Conservation (phyloP, 1,140 invertebrate species). For the Bombus picipes region DNA sequence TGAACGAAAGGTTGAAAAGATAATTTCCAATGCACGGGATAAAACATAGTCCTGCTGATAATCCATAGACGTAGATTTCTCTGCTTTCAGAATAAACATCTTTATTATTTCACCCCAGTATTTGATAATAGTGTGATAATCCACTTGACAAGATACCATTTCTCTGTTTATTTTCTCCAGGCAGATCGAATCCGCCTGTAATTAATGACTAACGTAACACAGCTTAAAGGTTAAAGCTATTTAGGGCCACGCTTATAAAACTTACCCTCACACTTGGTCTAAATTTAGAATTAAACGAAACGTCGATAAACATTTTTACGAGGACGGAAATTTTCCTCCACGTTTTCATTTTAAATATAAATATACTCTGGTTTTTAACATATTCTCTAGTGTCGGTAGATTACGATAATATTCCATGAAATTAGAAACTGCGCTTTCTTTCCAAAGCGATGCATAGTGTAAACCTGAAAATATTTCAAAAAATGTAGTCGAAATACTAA, state of each 20-base stretch:
- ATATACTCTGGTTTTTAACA: neutral
- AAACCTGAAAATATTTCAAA: no score
- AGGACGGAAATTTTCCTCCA: neutral
- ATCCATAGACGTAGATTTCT: neutral
- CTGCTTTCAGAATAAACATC: neutral
- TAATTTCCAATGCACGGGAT: neutral
- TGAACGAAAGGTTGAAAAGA: no score
- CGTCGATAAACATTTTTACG: neutral
- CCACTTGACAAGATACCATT: neutral
- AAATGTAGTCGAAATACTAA: neutral
- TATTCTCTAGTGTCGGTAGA: no score
- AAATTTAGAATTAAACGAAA: neutral
- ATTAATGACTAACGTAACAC: neutral
- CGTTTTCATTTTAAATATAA: neutral
- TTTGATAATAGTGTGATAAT: neutral
- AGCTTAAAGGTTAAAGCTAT: slow-evolving; percentile 19
- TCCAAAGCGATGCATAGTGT: no score
- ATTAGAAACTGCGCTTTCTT: no score
- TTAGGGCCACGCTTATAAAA: neutral
- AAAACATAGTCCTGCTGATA: no score
- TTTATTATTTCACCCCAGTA: neutral
- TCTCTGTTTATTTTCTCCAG: neutral
- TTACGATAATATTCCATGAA: no score
- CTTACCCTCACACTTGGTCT: neutral
- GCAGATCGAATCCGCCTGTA: neutral